Evolutionary conservation across 2,797 vertebrate species (phyloP).

Genomic region (Coendou prehensilis): DNA sequence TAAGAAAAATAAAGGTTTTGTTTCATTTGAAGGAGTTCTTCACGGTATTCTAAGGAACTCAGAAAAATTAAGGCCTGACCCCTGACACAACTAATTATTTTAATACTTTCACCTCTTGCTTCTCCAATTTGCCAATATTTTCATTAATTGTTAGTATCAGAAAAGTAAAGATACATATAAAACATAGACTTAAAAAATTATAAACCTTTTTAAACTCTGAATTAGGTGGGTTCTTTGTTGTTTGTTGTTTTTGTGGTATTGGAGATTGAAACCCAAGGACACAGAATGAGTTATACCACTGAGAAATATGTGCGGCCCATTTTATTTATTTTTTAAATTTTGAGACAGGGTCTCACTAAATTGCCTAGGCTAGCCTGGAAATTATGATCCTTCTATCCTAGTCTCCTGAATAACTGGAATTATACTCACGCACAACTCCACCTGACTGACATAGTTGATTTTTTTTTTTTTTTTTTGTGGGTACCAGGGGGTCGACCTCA

Average conservation of each 20-base stretch:
- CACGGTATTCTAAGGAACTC: conserved; percentile 14
- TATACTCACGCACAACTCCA: neutral
- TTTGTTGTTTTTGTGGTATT: neutral
- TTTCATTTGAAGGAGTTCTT: conserved; percentile 22
- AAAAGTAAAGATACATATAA: conserved; percentile 55
- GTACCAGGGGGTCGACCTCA: too few relatives aligned
- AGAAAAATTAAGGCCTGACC: conserved; percentile 41
- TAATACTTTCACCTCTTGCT: neutral
- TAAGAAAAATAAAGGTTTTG: conserved; percentile 11
- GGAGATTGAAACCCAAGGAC: neutral
- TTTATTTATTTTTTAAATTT: neutral
- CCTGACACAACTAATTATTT: conserved; percentile 41
- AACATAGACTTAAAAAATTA: neutral
- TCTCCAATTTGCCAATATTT: neutral
- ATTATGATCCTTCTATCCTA: neutral
- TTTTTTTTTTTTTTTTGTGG: too few relatives aligned
- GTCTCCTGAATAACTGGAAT: neutral
- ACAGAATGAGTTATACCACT: neutral
- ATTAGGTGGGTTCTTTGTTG: neutral
- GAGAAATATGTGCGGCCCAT: neutral
- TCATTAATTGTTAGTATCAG: conserved; percentile 14
- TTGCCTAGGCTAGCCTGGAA: neutral
- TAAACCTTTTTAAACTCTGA: conserved; percentile 28
- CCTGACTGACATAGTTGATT: neutral
- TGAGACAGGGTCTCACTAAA: neutral